phyloP scores from a whole-genome alignment of 2,113 vertebrate genomes.

The Plotosus lineatus region DNA sequence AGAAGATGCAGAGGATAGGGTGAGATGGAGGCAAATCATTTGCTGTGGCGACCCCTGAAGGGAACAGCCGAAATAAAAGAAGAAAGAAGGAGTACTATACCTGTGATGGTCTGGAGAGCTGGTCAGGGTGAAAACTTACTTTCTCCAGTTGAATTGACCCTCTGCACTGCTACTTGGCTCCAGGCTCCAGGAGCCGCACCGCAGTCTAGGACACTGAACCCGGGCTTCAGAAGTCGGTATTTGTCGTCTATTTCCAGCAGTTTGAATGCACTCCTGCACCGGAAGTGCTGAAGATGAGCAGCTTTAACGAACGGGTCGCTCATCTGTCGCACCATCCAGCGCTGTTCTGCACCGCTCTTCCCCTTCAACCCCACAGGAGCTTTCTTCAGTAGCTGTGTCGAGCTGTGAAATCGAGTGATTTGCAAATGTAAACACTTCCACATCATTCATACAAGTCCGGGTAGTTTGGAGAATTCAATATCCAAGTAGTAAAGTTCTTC shows the following conservation, averaged over 20 bases:
- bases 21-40: too few relatives aligned
- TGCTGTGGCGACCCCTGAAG: too few relatives aligned
- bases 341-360: conserved; percentile 72
- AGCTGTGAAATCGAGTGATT: conserved; percentile 67
- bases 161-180: conserved; percentile 88
- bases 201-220: conserved; percentile 84
- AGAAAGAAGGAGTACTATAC: too few relatives aligned
- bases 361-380: conserved; percentile 54
- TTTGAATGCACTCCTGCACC: conserved; percentile 94
- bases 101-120: too few relatives aligned
- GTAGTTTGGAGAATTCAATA: not conserved
- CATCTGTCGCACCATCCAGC: conserved; percentile 81
- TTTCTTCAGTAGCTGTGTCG: conserved; percentile 55
- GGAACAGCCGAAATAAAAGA: too few relatives aligned
- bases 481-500: not conserved
- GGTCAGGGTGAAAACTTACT: too few relatives aligned
- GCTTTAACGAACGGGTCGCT: conserved; percentile 90
- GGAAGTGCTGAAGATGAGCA: conserved; percentile 73
- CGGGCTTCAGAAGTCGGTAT: conserved; percentile 76
- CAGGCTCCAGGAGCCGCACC: conserved; percentile 92
- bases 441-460: conserved; percentile 40
- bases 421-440: conserved; percentile 19
- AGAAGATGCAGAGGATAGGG: too few relatives aligned
- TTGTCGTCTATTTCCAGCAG: conserved; percentile 84
- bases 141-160: conserved; percentile 81